phyloP scores from a whole-genome alignment of 2,797 vertebrate genomes.

The Mastacembelus armatus region DNA sequence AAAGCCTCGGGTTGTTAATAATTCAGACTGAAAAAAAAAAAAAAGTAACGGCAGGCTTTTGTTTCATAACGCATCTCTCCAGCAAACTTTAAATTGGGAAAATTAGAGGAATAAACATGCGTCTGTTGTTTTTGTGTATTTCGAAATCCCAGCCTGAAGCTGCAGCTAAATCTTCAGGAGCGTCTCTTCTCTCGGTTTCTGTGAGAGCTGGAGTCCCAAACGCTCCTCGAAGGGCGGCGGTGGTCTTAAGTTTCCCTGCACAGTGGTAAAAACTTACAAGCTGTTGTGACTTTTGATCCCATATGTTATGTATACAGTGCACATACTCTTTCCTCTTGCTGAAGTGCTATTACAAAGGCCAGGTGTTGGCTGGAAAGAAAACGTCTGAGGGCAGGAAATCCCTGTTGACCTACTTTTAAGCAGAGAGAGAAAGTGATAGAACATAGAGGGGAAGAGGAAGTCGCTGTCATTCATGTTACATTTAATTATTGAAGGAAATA shows the following conservation, averaged over 20 bases:
- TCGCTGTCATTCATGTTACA: slow-evolving; percentile 46
- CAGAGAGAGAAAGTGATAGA: slow-evolving; percentile 69
- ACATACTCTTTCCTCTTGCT: slow-evolving; percentile 21
- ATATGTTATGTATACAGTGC: slow-evolving; percentile 32
- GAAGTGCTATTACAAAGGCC: slow-evolving; percentile 58
- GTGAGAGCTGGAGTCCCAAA: slow-evolving; percentile 20
- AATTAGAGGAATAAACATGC: slow-evolving; percentile 69
- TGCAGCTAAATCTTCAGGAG: slow-evolving; percentile 49
- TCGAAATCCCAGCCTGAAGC: slow-evolving; percentile 63
- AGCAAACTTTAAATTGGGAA: slow-evolving; percentile 75
- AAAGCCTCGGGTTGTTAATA: slow-evolving; percentile 70
- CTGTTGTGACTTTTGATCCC: slow-evolving; percentile 45
- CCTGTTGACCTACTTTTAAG: slow-evolving; percentile 83
- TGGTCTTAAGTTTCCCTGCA: slow-evolving; percentile 34
- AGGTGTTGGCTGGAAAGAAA: slow-evolving; percentile 71
- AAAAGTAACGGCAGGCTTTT: slow-evolving; percentile 53
- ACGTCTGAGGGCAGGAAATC: slow-evolving; percentile 80
- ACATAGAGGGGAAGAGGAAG: slow-evolving; percentile 60
- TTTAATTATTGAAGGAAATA: slow-evolving; percentile 31
- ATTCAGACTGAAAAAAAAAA: slow-evolving; percentile 51
- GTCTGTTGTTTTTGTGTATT: slow-evolving; percentile 59
- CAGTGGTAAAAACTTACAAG: slow-evolving; percentile 2
- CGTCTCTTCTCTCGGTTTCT: slow-evolving; percentile 19
- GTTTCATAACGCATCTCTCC: slow-evolving; percentile 68
- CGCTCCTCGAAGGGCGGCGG: slow-evolving; percentile 34